Evolutionary conservation across 1,140 invertebrate species (phyloP), one percentile per base, ranked within the genome.

Genomic region (Leptonema lineaticorne): DNA sequence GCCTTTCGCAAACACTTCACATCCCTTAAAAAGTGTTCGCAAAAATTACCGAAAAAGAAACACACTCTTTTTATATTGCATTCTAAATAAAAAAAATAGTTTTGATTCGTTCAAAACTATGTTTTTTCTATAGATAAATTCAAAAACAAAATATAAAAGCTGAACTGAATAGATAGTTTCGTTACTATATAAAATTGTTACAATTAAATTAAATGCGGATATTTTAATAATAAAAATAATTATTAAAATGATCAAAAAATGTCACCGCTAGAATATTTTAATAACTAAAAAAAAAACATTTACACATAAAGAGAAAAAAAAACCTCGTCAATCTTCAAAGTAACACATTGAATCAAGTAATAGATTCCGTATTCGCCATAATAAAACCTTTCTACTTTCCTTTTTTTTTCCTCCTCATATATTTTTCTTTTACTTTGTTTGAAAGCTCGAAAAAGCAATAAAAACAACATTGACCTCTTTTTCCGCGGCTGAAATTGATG

Each of bases 341-440:
- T 53, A 53, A 53, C 50, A 53, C 50, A 53, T 53, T 53, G 50
- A 53, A 53, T 53, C 50, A 53, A 53, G 27, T 53, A 53, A 53
- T 53, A 53, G 50, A 53, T 53, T 53, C 50, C 50, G 24, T 24
- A 53, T 53, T 53, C 50, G 50, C 50, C 24, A 24, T 53, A 53
- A 53, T 53, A 53, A 53, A 53, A 53, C 50, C 50, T 53, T 53
- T n/a, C n/a, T n/a, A n/a, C n/a, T n/a, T n/a, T n/a, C n/a, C n/a
- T n/a, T n/a, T n/a, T n/a, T n/a, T n/a, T n/a, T n/a, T n/a, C n/a
- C n/a, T n/a, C n/a, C n/a, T n/a, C n/a, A n/a, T n/a, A n/a, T n/a
- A n/a, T n/a, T n/a, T 53, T 53, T 53, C 27, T 26, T 14, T 2
- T 24, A 8, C 50, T 16, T 53, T 24, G 22, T 53, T 50, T 53